Base-by-base conservation (phyloP, 2,888 invertebrate species). In the Xanthia icteritia region DNA sequence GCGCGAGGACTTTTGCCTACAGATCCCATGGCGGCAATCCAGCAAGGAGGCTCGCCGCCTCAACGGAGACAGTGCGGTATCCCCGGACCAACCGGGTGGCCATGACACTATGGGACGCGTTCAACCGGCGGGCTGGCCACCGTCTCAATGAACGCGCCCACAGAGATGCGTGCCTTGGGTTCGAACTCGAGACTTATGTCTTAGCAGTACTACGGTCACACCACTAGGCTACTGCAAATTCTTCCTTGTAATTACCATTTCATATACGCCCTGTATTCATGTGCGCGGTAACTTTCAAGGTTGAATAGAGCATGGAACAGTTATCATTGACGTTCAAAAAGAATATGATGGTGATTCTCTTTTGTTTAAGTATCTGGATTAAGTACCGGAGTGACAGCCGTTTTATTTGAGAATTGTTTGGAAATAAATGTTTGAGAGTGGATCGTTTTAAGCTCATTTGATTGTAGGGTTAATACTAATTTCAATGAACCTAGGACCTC, bases 281-380 rank as follows among this genome's bases (percentile, higher is more conserved):
- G 61, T 27, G 13, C 45, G 48, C 56, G 23, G 42, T 42, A 15
- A 54, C 31, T 36, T 31, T 36, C 66, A 75, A 66, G 69, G 69
- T 56, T 51, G 27, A 54, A 15, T 1, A 23, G 31, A 42, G 17
- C 6, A 20, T 51, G 6, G 56, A 64, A 54, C 0, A n/a, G 20
- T 56, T 60, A 69, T 66, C 42, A 80, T 56, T 56, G 27, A 65
- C 65, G 20, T 65, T 69, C 1, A 36, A 77, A 58, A 73, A 66
- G 5, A 61, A 73, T 67, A 70, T 36, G 6, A 56, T 36, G 48
- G 27, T 20, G 60, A 65, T 69, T 54, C 20, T 69, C 54, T 36
- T 76, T 72, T 76, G 63, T 60, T 67, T 81, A 36, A 48, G n/a
- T n/a, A n/a, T n/a, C 61, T n/a, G 23, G 69, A 56, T 66, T 70